Percentiles rank a stretch among this genome's conserved stretches.
Conservation (phyloP, 2,797 vertebrate species). For the Chaetodon trifasciatus region DNA sequence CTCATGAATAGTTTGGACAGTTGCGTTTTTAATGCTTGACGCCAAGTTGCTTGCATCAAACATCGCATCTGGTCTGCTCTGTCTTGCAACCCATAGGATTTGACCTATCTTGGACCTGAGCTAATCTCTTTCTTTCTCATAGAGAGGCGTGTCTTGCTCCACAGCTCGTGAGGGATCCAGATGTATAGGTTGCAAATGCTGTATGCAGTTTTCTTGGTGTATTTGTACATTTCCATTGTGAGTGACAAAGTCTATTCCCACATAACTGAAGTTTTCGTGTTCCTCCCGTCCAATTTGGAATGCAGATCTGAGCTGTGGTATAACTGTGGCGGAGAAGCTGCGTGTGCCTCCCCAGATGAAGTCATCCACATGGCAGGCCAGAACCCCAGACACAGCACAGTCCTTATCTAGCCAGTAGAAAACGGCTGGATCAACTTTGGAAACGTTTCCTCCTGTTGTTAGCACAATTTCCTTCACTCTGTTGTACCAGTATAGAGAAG, state of each 20-base stretch:
- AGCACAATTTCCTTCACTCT: neutral
- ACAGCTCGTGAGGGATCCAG: neutral
- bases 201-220: neutral
- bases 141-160: neutral
- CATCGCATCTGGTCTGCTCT: neutral
- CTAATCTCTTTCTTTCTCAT: neutral
- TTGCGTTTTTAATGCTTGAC: neutral
- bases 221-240: neutral
- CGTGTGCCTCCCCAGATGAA: neutral
- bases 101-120: neutral
- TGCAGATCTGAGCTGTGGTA: neutral
- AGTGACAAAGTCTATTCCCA: neutral
- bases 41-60: neutral
- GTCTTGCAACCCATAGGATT: neutral
- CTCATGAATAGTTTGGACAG: neutral
- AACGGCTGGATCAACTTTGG: neutral
- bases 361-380: neutral
- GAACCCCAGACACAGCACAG: neutral
- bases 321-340: neutral
- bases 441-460: neutral
- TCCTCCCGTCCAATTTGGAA: neutral
- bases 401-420: neutral
- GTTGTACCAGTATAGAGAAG: neutral
- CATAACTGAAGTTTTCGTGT: neutral
- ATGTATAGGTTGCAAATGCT: neutral